Percentiles rank a stretch among this genome's conserved stretches.
Conservation (phyloP, 1,140 invertebrate genomes). For the Temnothorax nylanderi region DNA sequence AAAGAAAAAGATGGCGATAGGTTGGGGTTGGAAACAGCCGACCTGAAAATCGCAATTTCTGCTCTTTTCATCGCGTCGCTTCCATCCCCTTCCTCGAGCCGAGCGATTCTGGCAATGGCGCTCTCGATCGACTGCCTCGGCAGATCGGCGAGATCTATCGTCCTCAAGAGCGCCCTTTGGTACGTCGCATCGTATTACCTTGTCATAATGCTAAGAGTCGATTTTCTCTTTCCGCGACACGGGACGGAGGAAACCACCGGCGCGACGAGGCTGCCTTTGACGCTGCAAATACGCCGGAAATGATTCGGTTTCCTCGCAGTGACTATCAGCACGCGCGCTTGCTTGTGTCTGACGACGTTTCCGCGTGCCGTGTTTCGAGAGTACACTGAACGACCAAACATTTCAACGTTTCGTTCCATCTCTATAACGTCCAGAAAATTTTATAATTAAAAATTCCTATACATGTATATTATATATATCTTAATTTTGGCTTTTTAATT, state of each 20-base stretch:
- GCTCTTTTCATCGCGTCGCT: constrained; percentile 30
- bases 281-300: constrained; percentile 57
- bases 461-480: too few relatives aligned
- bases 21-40: constrained; percentile 40
- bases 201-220: constrained; percentile 64
- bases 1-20: background rate
- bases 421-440: background rate
- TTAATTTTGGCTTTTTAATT: background rate
- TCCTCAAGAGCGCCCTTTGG: constrained; percentile 48
- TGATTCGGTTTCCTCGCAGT: constrained; percentile 62
- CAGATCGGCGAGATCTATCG: constrained; percentile 52
- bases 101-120: constrained; percentile 38
- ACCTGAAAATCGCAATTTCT: constrained; percentile 66
- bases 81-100: background rate
- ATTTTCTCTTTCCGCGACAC: constrained; percentile 40
- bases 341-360: background rate
- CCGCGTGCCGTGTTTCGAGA: background rate
- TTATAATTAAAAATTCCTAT: background rate
- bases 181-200: constrained; percentile 63
- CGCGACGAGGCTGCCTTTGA: constrained; percentile 49
- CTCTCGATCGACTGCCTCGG: constrained; percentile 40
- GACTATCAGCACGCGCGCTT: constrained; percentile 22
- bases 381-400: background rate
- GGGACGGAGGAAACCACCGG: constrained; percentile 25
- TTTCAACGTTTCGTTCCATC: background rate